A percentile compares a stretch with the other conserved stretches of the same genome.
These are phyloP conservation scores for Numenius arquata DNA, from an alignment of 2,113 vertebrate species.

Conservation along the genomic window DNA sequence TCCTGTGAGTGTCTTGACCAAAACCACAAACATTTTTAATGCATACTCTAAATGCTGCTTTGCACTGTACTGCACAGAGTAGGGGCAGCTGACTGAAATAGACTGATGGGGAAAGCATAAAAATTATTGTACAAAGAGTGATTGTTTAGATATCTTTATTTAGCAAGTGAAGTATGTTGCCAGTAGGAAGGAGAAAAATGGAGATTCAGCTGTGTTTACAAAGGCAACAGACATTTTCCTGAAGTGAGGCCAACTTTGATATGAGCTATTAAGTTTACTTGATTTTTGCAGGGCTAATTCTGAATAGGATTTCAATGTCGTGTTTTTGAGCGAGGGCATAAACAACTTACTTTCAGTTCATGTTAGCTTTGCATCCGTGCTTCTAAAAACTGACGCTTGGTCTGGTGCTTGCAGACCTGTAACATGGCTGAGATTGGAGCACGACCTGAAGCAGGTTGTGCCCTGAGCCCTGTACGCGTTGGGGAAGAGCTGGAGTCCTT, in stretches of 20 bases:
- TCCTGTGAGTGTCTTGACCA: background rate
- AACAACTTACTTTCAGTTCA: background rate
- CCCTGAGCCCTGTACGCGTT: background rate
- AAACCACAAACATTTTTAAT: background rate
- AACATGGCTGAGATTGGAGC: background rate
- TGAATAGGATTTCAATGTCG: background rate
- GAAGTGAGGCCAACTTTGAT: slow-evolving; percentile 41
- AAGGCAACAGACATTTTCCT: slow-evolving; percentile 56
- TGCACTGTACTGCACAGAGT: background rate
- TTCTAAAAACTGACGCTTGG: background rate
- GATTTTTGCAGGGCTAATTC: background rate
- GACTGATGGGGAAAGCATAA: background rate
- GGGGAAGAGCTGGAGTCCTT: background rate
- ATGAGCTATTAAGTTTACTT: slow-evolving; percentile 26
- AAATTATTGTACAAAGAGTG: slow-evolving; percentile 14
- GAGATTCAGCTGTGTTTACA: slow-evolving; percentile 61
- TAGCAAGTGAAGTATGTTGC: slow-evolving; percentile 17
- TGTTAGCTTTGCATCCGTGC: background rate
- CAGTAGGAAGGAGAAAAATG: slow-evolving; percentile 46
- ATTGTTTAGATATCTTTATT: slow-evolving; percentile 60
- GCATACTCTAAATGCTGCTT: background rate
- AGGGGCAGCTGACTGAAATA: background rate
- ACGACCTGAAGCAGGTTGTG: fast-evolving
- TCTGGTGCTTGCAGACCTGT: background rate
- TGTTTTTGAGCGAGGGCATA: background rate